Evolutionary conservation across 1,140 invertebrate genomes (phyloP), one percentile per base, ranked within the genome.

Genomic region (Microplitis mediator): DNA sequence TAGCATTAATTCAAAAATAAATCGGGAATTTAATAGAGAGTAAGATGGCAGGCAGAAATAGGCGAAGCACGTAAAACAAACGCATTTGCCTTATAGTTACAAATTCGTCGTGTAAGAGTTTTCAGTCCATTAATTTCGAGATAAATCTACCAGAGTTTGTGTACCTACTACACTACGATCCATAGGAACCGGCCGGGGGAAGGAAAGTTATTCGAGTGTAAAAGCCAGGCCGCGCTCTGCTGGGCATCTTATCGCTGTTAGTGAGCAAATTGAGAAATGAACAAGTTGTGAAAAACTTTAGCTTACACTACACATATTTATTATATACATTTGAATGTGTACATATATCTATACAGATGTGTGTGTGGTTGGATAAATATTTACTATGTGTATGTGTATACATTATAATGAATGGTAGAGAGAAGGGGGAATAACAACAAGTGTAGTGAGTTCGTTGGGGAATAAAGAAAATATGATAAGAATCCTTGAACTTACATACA

Each of bases 21-120:
- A 58, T 58, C 9, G 14, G 6, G 14, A 23, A 58, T 58, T 58
- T 58, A 16, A 58, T 0, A 6, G 5, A 45, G 39, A 58, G 14
- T 58, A 23, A 23, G 23, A 23, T 23, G 23, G 23, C 23, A 23
- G 23, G 23, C 23, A 1, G 23, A 23, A 8, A 23, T 23, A 23
- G 56, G 9, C 14, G 14, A 34, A 8, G 16, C 16, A 9, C 14
- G 56, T 58, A 58, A 58, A 58, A 58, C 56, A 58, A 58, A 58
- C 31, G 56, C 23, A 32, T 31, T 31, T 16, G 14, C 14, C 23
- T 58, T 31, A 58, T 58, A 58, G 56, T 58, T 58, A 58, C 56
- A 58, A 58, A 58, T 58, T 58, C 56, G 56, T 58, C 56, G 56
- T 58, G 56, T 58, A 58, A 31, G 23, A 58, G 56, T 58, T 58